Percentiles rank a stretch among this genome's conserved stretches.
Conservation (phyloP, 2,888 invertebrate species). For the Orthosia gracilis region DNA sequence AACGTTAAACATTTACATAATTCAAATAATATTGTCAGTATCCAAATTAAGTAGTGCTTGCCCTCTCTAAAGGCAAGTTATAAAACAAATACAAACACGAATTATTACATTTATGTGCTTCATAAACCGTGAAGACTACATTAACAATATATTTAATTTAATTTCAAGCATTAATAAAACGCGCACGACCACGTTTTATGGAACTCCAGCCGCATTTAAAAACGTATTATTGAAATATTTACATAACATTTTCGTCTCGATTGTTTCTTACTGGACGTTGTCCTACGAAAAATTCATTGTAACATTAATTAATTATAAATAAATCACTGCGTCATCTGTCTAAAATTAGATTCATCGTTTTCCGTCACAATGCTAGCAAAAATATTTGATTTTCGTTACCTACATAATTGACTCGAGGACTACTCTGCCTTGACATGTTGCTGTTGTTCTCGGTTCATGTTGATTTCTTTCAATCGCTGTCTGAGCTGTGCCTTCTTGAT, state of each 20-base stretch:
- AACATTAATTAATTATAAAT: constrained; percentile 63
- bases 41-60: constrained; percentile 11
- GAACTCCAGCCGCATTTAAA: constrained; percentile 34
- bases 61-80: constrained; percentile 28
- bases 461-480: constrained; percentile 92
- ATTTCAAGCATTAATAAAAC: constrained; percentile 43
- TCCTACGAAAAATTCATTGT: constrained; percentile 53
- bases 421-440: constrained; percentile 82
- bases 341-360: constrained; percentile 64
- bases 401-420: constrained; percentile 71
- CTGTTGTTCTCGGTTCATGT: constrained; percentile 82
- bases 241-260: constrained; percentile 45
- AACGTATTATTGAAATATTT: constrained; percentile 55
- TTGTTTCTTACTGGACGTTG: constrained; percentile 42
- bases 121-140: constrained; percentile 52
- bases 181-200: constrained; percentile 12
- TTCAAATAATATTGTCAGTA: constrained; percentile 3
- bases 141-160: constrained; percentile 25
- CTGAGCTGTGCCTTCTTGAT: constrained; percentile 95
- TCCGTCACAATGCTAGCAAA: constrained; percentile 71
- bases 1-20: background rate
- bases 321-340: constrained; percentile 63
- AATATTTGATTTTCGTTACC: constrained; percentile 71
- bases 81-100: constrained; percentile 28
- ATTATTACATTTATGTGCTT: constrained; percentile 31